Evolutionary conservation across 2,113 vertebrate genomes (phyloP).

Genomic region (Oryzias melastigma): DNA sequence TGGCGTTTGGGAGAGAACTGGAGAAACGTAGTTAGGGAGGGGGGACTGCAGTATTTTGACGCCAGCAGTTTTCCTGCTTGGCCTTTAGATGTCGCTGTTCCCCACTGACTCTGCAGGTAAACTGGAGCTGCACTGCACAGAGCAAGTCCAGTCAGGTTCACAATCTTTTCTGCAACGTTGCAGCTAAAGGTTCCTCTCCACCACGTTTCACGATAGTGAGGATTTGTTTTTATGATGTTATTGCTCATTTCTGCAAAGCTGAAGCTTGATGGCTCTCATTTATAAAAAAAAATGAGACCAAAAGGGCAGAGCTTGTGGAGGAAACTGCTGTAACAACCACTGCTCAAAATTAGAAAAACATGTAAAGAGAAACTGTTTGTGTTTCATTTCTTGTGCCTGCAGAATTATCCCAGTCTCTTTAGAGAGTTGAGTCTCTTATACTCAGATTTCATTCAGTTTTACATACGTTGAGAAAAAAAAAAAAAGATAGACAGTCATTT

Average conservation of each 20-base stretch:
- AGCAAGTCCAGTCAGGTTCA: neutral
- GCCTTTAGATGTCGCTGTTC: neutral
- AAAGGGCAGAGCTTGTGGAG: too few species aligned
- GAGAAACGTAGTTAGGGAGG: neutral
- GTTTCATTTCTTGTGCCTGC: too few species aligned
- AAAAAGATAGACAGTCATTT: too few species aligned
- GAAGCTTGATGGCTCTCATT: neutral
- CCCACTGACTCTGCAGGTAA: neutral
- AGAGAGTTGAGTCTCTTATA: too few species aligned
- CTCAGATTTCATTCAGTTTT: too few species aligned
- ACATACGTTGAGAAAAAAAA: too few species aligned
- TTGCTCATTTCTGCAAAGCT: neutral
- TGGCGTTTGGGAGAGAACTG: neutral
- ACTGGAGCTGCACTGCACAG: neutral
- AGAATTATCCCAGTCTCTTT: too few species aligned
- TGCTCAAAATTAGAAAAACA: too few species aligned
- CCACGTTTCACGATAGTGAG: neutral
- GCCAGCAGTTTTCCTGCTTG: neutral
- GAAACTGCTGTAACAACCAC: too few species aligned
- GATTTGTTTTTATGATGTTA: neutral
- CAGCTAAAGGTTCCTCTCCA: neutral
- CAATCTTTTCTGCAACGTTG: neutral
- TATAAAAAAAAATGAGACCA: too few species aligned
- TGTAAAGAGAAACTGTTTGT: too few species aligned
- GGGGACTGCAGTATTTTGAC: neutral